Conservation (phyloP, 2,888 invertebrate genomes). For the Calliopum simillimum region DNA sequence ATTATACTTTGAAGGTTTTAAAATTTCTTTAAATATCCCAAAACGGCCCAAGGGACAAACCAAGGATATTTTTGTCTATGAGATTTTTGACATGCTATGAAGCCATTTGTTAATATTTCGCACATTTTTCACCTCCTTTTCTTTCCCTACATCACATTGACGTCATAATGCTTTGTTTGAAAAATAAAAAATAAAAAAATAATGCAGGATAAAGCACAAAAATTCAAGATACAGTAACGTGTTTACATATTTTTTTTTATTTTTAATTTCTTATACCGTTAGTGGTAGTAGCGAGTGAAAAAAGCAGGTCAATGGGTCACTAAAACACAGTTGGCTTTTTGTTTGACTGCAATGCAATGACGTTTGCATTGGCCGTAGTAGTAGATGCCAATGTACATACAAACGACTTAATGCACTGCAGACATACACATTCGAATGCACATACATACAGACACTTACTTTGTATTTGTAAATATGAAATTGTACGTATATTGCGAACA, state of each 20-base stretch:
- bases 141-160: background rate
- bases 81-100: too few relatives aligned
- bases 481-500: background rate
- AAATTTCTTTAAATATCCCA: too few relatives aligned
- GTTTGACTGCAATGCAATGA: constrained; percentile 26
- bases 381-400: background rate
- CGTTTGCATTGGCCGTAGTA: constrained; percentile 22
- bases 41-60: too few relatives aligned
- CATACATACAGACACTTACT: background rate
- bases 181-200: background rate
- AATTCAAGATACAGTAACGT: too few relatives aligned
- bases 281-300: background rate
- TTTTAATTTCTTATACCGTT: background rate
- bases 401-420: background rate
- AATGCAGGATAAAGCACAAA: too few relatives aligned
- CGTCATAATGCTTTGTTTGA: constrained; percentile 4
- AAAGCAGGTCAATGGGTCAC: constrained; percentile 25
- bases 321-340: too few relatives aligned
- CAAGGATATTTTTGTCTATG: too few relatives aligned
- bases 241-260: too few relatives aligned
- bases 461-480: too few relatives aligned
- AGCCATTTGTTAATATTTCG: too few relatives aligned
- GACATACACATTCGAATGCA: background rate
- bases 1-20: too few relatives aligned
- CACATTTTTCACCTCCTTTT: background rate